A percentile compares a stretch with the other conserved stretches of the same genome.
Conservation (phyloP, 1,140 invertebrate genomes). For the Ptiloglossa arizonensis region DNA sequence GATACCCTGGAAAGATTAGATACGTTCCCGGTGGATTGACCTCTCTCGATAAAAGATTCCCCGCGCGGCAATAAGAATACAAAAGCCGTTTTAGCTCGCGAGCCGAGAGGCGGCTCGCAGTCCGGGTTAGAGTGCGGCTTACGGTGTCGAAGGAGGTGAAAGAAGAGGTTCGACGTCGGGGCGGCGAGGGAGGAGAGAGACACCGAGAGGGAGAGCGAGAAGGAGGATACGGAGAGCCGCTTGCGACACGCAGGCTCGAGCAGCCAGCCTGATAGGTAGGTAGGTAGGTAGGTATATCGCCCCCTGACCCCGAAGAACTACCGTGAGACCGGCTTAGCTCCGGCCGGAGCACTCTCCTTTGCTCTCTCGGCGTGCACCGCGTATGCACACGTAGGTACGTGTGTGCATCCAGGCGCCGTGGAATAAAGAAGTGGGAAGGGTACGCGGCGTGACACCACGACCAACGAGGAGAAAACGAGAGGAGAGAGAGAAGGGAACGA, state of each 20-base stretch:
- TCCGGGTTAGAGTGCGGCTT: constrained; percentile 59
- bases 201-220: constrained; percentile 33
- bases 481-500: constrained; percentile 68
- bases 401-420: constrained; percentile 44
- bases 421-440: constrained; percentile 59
- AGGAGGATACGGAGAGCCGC: constrained; percentile 57
- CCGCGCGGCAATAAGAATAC: constrained; percentile 34
- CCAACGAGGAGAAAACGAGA: constrained; percentile 8
- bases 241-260: constrained; percentile 70
- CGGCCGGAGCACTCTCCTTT: constrained; percentile 69
- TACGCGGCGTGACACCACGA: constrained; percentile 56
- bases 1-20: constrained; percentile 53
- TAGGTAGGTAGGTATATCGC: constrained; percentile 75
- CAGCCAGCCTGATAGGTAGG: constrained; percentile 57
- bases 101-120: constrained; percentile 29
- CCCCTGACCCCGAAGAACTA: constrained; percentile 78
- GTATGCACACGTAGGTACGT: constrained; percentile 28
- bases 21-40: constrained; percentile 45
- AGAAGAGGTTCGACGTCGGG: constrained; percentile 47
- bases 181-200: constrained; percentile 21
- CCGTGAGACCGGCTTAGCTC: constrained; percentile 77
- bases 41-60: constrained; percentile 42
- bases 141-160: constrained; percentile 58
- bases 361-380: constrained; percentile 61
- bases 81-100: constrained; percentile 49